Percentiles rank a stretch among this genome's conserved stretches.
These are phyloP conservation scores for Syngnathus rostellatus DNA, from an alignment of 2,797 vertebrate genomes.

Conservation along the genomic window DNA sequence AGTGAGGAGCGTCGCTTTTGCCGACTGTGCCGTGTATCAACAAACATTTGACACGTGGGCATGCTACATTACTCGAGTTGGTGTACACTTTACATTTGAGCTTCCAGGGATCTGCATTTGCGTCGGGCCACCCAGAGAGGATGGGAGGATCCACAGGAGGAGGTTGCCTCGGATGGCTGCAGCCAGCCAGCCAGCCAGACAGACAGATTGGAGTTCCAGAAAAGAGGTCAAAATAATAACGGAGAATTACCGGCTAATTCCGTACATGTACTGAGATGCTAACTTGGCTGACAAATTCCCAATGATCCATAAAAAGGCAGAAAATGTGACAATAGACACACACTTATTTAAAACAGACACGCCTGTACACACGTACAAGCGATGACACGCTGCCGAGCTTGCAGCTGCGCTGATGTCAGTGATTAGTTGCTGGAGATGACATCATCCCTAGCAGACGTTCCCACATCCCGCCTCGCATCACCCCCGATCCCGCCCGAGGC, in stretches of 20 bases:
- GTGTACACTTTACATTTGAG: background rate
- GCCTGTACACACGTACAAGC: background rate
- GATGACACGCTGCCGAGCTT: constrained; percentile 53
- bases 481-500: constrained; percentile 49
- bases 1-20: background rate
- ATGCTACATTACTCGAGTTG: background rate
- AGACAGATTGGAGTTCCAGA: constrained; percentile 10
- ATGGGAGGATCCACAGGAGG: background rate
- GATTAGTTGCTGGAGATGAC: constrained; percentile 66
- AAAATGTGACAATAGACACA: constrained; percentile 27
- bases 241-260: background rate
- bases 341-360: constrained; percentile 48
- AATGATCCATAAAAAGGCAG: background rate
- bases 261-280: background rate
- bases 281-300: background rate
- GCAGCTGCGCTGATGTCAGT: constrained; percentile 74
- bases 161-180: background rate
- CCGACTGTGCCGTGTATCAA: background rate
- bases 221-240: background rate
- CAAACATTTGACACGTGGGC: constrained; percentile 2
- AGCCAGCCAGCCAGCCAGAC: background rate
- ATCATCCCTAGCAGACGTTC: constrained; percentile 67
- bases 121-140: constrained; percentile 37
- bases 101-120: constrained; percentile 15
- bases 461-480: constrained; percentile 48